Percentiles rank a stretch among this genome's conserved stretches.
phyloP scores from a whole-genome alignment of 2,888 invertebrate genomes.

The Patella depressa region DNA sequence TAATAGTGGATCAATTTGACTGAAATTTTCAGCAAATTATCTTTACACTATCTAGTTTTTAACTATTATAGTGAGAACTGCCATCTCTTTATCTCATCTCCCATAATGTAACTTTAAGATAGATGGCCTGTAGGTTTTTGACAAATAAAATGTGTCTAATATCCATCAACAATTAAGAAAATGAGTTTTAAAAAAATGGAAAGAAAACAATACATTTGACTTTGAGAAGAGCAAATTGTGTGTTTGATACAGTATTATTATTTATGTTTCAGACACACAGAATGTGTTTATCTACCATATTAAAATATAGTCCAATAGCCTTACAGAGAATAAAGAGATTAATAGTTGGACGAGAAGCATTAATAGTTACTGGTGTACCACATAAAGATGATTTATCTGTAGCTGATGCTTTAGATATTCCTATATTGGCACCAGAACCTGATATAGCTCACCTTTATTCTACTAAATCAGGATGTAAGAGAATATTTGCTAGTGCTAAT shows the following conservation, averaged over 20 bases:
- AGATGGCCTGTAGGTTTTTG: no score
- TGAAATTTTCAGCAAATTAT: no score
- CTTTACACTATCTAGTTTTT: no score
- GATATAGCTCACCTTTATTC: slow-evolving; percentile 69
- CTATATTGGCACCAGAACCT: slow-evolving; percentile 68
- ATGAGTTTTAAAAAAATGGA: no score
- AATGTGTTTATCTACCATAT: slow-evolving; percentile 69
- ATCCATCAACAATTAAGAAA: not conserved
- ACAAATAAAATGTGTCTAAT: not conserved
- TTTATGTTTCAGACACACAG: slow-evolving; percentile 61
- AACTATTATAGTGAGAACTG: no score
- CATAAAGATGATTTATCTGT: slow-evolving; percentile 69
- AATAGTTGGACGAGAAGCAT: slow-evolving; percentile 68
- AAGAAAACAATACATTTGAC: no score
- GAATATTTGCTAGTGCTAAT: slow-evolving; percentile 68
- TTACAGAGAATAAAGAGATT: slow-evolving; percentile 66
- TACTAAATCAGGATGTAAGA: slow-evolving; percentile 70
- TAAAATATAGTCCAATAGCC: slow-evolving; percentile 70
- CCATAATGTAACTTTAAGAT: no score
- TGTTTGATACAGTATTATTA: not conserved
- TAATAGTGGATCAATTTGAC: no score
- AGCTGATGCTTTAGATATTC: slow-evolving; percentile 66
- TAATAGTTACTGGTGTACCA: slow-evolving; percentile 68
- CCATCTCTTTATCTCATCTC: no score
- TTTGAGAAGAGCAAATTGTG: no score